These are phyloP conservation scores for Fragum fragum DNA, from an alignment of 2,888 invertebrate genomes.

Conservation along the genomic window DNA sequence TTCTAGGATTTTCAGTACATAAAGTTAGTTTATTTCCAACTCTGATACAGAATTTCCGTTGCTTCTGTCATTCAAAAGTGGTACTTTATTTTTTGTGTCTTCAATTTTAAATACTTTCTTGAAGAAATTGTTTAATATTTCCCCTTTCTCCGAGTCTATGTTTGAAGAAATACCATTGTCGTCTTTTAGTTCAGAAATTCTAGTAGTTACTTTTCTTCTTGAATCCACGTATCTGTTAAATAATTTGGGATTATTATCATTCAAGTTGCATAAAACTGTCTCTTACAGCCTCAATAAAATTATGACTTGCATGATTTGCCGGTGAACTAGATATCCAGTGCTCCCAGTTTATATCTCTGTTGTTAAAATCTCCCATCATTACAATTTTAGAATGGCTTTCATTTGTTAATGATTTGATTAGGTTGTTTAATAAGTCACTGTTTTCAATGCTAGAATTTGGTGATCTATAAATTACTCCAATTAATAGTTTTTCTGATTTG, in stretches of 20 bases:
- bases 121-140: slow-evolving; percentile 26
- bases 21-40: not conserved
- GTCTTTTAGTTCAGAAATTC: slow-evolving; percentile 22
- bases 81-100: not conserved
- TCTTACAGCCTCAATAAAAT: slow-evolving; percentile 13
- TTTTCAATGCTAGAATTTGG: slow-evolving; percentile 2
- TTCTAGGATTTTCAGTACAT: slow-evolving; percentile 17
- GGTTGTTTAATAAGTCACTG: not conserved
- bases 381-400: slow-evolving; percentile 12
- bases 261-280: not conserved
- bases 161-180: not conserved
- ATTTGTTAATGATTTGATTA: not conserved
- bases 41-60: slow-evolving; percentile 3
- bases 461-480: not conserved
- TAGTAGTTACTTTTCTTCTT: slow-evolving; percentile 14
- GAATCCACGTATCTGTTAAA: slow-evolving; percentile 33
- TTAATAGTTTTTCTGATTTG: not conserved
- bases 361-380: slow-evolving; percentile 16
- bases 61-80: slow-evolving; percentile 22
- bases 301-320: slow-evolving; percentile 7
- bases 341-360: slow-evolving; percentile 16
- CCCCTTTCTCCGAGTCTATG: slow-evolving; percentile 25
- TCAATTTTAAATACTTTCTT: slow-evolving; percentile 17
- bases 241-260: slow-evolving; percentile 26
- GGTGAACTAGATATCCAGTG: not conserved